Conservation (phyloP, 2,797 vertebrate genomes). For the Pantherophis alleghaniensis region DNA sequence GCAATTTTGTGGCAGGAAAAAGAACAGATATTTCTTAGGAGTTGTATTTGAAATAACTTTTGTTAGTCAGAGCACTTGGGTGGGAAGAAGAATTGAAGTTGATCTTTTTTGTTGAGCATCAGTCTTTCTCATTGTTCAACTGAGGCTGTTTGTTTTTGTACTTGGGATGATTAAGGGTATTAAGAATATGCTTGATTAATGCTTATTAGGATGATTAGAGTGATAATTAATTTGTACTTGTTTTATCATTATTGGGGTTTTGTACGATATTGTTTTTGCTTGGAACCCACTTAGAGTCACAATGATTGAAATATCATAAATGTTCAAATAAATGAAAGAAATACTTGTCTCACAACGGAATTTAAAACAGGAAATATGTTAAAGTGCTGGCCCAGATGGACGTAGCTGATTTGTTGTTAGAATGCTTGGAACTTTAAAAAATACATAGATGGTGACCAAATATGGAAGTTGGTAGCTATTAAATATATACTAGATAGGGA, state of each 20-base stretch:
- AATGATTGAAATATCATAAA: neutral
- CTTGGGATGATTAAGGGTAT: neutral
- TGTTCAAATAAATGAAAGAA: neutral
- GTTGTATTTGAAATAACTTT: neutral
- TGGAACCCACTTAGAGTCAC: neutral
- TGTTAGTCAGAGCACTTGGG: neutral
- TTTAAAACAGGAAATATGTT: constrained; percentile 32
- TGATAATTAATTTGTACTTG: neutral
- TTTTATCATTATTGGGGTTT: neutral
- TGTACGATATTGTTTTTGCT: neutral
- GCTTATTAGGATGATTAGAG: neutral
- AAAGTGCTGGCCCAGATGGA: constrained; percentile 35
- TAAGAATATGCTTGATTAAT: neutral
- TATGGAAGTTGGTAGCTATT: neutral
- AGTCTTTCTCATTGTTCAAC: neutral
- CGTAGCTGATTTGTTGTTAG: constrained; percentile 31
- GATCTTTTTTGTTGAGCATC: neutral
- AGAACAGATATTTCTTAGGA: neutral
- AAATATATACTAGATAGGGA: neutral
- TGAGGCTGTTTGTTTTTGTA: neutral
- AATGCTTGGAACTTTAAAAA: constrained; percentile 20
- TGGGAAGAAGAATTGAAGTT: neutral
- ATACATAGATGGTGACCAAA: constrained; percentile 33
- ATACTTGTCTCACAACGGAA: neutral
- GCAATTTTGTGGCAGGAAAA: neutral